Evolutionary conservation across 1,140 invertebrate species (phyloP), one percentile per base, ranked within the genome.

Genomic region (Oedothorax gibbosus): DNA sequence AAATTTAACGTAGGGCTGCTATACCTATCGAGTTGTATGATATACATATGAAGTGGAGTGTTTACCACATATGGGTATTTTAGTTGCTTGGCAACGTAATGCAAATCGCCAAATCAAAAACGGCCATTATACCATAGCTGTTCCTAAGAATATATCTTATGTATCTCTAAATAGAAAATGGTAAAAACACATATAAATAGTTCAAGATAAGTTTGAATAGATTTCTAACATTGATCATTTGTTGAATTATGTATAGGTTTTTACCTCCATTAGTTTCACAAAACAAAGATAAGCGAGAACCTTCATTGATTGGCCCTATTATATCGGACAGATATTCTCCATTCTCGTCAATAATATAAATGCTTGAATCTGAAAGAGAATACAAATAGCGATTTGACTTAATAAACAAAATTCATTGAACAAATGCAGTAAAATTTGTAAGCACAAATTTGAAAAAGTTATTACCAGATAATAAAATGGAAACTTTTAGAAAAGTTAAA

Each of bases 241-340:
- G 12, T 62, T 15, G 18, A 62, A 62, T 62, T 15, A 18, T 62
- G 6, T 18, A 62, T 62, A 62, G 12, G 21, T 14, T 64, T 64
- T 53, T 53, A 84, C 81, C 72, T 75, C 71, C 71, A 84, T 60
- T 84, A 54, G 81, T 66, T 66, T 84, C 81, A 62, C 81, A 84
- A 10, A 66, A 50, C 35, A 84, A 57, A 7, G 81, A 84, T n/a
- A 84, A 54, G 12, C 72, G 57, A 0, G 81, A 84, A 21, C 81
- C 81, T 84, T 84, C 81, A 75, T 84, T 69, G 35, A 84, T 14
- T 5, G 81, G 81, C 14, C 81, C 81, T 49, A 84, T 53, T 54
- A 76, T 15, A 66, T 76, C 81, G 7, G 62, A 21, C 14, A 84
- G 56, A 18, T 57, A 5, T 66, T 35, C 73, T 49, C 81, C 81